Evolutionary conservation across 2,888 invertebrate species (phyloP).

Genomic region (Cinara cedri): DNA sequence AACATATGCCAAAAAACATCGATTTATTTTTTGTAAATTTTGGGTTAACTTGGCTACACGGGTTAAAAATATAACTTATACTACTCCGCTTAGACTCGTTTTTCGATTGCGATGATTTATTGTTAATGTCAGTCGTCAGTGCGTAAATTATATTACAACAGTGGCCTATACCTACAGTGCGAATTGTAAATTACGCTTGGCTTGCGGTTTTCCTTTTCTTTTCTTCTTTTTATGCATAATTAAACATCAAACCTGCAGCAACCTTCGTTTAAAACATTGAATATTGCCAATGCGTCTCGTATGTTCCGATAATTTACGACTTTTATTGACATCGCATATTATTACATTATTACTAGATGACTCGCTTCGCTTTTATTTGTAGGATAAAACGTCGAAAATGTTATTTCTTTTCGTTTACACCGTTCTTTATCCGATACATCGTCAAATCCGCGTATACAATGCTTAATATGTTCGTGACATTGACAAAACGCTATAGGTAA

Average conservation of each 20-base stretch:
- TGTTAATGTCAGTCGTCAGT: too few species aligned
- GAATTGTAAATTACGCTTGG: too few species aligned
- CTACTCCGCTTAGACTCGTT: too few species aligned
- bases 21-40: too few species aligned
- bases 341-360: neutral
- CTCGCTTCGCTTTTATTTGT: constrained; percentile 4
- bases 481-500: constrained; percentile 43
- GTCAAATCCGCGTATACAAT: constrained; percentile 17
- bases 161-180: too few species aligned
- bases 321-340: constrained; percentile 7
- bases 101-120: too few species aligned
- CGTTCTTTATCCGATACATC: constrained; percentile 14
- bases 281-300: neutral
- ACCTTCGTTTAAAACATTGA: neutral
- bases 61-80: too few species aligned
- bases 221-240: neutral
- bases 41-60: too few species aligned
- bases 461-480: constrained; percentile 30
- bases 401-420: constrained; percentile 15
- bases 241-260: neutral
- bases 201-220: too few species aligned
- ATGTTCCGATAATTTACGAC: neutral
- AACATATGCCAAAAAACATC: too few species aligned
- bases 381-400: neutral
- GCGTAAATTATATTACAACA: too few species aligned